phyloP scores from a whole-genome alignment of 2,113 vertebrate genomes.

The Campylomormyrus tamandua region DNA sequence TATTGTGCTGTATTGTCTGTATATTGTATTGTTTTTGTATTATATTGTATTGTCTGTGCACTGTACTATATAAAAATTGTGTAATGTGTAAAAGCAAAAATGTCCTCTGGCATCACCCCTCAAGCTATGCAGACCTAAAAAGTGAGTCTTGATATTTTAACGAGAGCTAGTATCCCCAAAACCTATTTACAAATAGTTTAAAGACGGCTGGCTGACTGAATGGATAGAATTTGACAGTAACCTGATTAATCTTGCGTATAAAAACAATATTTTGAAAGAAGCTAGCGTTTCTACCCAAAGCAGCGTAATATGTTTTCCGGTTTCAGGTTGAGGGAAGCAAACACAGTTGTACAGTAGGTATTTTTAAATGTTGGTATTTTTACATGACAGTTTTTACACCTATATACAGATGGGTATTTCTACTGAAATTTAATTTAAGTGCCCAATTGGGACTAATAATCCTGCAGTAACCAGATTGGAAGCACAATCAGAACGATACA shows the following conservation, averaged over 20 bases:
- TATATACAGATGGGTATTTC: neutral
- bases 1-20: neutral
- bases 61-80: neutral
- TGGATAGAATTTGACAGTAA: neutral
- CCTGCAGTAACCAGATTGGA: neutral
- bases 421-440: neutral
- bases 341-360: neutral
- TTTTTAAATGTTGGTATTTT: neutral
- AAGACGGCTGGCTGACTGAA: neutral
- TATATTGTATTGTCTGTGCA: neutral
- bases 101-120: neutral
- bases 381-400: neutral
- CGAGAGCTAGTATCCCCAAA: neutral
- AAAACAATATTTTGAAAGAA: neutral
- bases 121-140: neutral
- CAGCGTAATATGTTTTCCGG: neutral
- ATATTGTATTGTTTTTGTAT: neutral
- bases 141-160: neutral
- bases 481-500: neutral
- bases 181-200: neutral
- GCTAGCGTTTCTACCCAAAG: neutral
- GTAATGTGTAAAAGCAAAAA: neutral
- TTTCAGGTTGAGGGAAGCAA: neutral
- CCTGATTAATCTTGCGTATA: neutral
- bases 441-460: neutral